Base-by-base conservation (phyloP, 2,113 vertebrate genomes). In the Chlamydotis undulata region DNA sequence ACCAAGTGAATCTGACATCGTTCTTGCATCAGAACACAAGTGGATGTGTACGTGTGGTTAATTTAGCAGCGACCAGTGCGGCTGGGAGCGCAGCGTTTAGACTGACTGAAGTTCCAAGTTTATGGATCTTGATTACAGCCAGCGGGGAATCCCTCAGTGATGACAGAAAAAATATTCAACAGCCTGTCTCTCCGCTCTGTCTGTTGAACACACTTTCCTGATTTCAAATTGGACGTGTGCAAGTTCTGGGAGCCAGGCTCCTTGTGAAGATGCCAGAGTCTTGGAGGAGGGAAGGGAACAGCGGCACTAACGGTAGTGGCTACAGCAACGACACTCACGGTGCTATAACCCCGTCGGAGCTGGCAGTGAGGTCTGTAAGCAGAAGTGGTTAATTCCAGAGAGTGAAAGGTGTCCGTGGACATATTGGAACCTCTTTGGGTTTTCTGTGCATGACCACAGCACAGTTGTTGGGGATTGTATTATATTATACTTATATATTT, bases 51-150 rank as follows among this genome's bases (percentile, higher is more conserved):
- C 93, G 41, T 93, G 52, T 53, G 94, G 93, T 89, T 96, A 88
- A 92, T 97, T 96, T 82, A 96, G 94, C 95, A 94, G 96, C 94
- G 77, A 76, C 84, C 93, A 96, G 90, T 68, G 96, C 95, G 94
- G 92, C 92, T 71, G 93, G 83, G 84, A 95, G 97, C 93, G 76
- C 87, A 37, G 96, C 90, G 68, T 95, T 97, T 94, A 91, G 94
- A 87, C 94, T 91, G 94, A 83, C 94, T 96, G 65, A 89, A 93
- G 94, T 92, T 95, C 83, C 79, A 79, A 92, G 97, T 97, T 97
- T 97, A 94, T 97, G 97, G 96, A 92, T 97, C 97, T 97, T 97
- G 97, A 98, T 97, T 97, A 93, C 97, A 97, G 94, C 94, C 97
- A 98, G 97, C 97, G 96, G 97, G 97, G 97, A 97, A 97, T 97